phyloP scores from a whole-genome alignment of 1,140 invertebrate genomes.

The Epicauta chinensis region DNA sequence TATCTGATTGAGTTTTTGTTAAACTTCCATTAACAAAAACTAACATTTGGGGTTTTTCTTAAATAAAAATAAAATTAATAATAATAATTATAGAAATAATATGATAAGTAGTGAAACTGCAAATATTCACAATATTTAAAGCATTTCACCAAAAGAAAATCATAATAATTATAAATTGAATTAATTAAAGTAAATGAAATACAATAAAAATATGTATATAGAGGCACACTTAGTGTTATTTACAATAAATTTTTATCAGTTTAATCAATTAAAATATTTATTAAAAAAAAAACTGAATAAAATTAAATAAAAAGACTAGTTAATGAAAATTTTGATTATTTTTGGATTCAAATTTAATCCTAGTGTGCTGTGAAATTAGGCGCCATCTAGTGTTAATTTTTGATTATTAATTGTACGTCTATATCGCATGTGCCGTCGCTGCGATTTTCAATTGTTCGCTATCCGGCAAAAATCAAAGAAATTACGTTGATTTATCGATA shows the following conservation, averaged over 20 bases:
- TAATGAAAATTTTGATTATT: constrained; percentile 11
- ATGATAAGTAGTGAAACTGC: constrained; percentile 30
- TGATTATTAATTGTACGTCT: too few relatives aligned
- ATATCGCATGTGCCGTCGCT: too few relatives aligned
- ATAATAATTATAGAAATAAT: not conserved
- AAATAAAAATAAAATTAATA: too few relatives aligned
- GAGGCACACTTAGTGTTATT: constrained; percentile 31
- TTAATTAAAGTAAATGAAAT: constrained; percentile 15
- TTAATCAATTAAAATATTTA: constrained; percentile 11
- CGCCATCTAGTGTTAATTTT: too few relatives aligned
- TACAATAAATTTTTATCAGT: constrained; percentile 22
- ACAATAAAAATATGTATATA: not conserved
- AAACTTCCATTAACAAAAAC: constrained; percentile 36
- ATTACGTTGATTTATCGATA: too few relatives aligned
- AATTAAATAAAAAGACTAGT: constrained; percentile 7
- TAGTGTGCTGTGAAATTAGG: too few relatives aligned
- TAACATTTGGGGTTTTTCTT: constrained; percentile 33
- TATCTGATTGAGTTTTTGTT: constrained; percentile 19
- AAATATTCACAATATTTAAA: constrained; percentile 38
- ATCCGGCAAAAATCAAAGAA: too few relatives aligned
- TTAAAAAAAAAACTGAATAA: constrained; percentile 11
- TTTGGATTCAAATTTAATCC: not conserved
- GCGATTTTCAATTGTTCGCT: too few relatives aligned
- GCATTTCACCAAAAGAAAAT: constrained; percentile 32
- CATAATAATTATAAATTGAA: constrained; percentile 9